Conservation (phyloP, 35 echinoderm and acorn worm species). For the Ophioderma brevispina region DNA sequence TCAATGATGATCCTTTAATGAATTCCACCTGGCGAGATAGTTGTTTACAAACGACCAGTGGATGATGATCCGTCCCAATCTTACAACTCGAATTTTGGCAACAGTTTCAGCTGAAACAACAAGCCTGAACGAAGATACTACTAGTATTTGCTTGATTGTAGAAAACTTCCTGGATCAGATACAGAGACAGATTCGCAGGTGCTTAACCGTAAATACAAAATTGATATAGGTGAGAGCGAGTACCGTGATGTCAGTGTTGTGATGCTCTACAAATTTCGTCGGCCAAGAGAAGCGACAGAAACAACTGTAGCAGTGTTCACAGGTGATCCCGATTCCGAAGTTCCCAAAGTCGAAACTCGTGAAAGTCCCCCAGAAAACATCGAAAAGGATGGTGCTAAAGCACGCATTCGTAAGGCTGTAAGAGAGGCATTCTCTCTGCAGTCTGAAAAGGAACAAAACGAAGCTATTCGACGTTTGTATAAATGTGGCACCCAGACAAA, state of each 20-base stretch:
- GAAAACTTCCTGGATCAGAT: conserved; percentile 17
- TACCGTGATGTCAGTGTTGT: conserved; percentile 3
- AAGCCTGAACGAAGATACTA: not conserved
- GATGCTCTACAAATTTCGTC: conserved; percentile 34
- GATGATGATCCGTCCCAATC: not conserved
- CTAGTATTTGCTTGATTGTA: not conserved
- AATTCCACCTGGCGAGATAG: not conserved
- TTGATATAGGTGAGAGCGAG: conserved; percentile 30
- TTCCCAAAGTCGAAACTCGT: not conserved
- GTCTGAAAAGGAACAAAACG: not conserved
- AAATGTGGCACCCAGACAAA: conserved; percentile 54
- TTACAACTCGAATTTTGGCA: not conserved
- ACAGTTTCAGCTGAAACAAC: not conserved
- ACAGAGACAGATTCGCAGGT: not conserved
- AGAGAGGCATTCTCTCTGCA: conserved; percentile 26
- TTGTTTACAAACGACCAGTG: conserved; percentile 2
- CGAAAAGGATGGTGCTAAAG: not conserved
- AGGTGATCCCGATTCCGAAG: not conserved
- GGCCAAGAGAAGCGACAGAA: conserved; percentile 17
- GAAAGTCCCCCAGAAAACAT: conserved; percentile 13
- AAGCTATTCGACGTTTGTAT: conserved; percentile 13
- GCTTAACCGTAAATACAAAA: conserved; percentile 11
- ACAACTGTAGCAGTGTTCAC: conserved; percentile 19
- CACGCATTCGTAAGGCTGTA: conserved; percentile 7
- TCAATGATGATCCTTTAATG: conserved; percentile 37